Base-by-base conservation (phyloP, 2,888 invertebrate genomes). In the Mactromeris polynyma region DNA sequence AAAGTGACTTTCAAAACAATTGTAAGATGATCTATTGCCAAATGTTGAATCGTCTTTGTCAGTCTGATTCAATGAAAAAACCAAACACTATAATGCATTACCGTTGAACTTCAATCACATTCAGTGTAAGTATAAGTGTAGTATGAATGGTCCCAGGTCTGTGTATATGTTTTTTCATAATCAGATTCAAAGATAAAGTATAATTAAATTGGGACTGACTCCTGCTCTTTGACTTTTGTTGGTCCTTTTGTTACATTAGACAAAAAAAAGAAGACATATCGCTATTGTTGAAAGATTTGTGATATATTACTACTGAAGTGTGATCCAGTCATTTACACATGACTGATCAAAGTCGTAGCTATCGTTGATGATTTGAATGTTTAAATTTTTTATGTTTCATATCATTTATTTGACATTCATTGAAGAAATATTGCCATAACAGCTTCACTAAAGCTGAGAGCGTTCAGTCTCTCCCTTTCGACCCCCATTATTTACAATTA, bases 261-360 rank as follows among this genome's bases (percentile, higher is more conserved):
- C 58, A 64, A 64, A 64, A 58, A 58, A 64, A 64, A 64, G 58
- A 64, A 26, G 58, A 64, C 58, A 64, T 64, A 64, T 64, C 26
- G 58, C 58, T 64, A 64, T 64, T 64, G 58, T 64, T 64, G 58
- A 64, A 64, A 64, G 58, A 64, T 64, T 64, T 64, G 58, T 64
- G 11, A 64, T 64, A 64, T 26, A 64, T 64, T 64, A 64, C n/a
- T 26, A 11, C 9, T 11, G 26, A n/a, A 64, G 26, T 64, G 58
- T 64, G 58, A 64, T 21, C 26, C n/a, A 26, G 58, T 64, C 58
- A 64, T 64, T 64, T 64, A 64, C 58, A 64, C 26, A 11, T 64
- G 58, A 64, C 58, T 26, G 58, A 73, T 73, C 73, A 73, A 73
- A 73, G 36, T 7, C 33, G 9, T 14, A 33, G 73, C 14, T 73